phyloP scores from a whole-genome alignment of 2,888 invertebrate genomes.

The Iphiclides podalirius region DNA sequence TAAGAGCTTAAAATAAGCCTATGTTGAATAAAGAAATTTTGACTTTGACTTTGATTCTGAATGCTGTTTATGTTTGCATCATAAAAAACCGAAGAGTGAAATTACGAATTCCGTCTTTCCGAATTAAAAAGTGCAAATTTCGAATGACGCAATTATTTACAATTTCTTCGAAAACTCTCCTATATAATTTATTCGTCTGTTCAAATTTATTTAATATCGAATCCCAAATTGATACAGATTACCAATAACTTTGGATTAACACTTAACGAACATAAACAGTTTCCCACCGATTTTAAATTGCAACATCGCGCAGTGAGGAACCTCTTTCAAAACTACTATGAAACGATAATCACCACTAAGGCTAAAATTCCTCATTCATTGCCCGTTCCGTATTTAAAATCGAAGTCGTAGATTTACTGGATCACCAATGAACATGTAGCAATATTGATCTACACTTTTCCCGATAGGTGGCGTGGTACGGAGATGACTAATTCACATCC shows the following conservation, averaged over 20 bases:
- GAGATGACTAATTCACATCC: conserved; percentile 49
- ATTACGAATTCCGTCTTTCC: no score
- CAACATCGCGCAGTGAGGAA: conserved; percentile 34
- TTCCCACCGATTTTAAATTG: conserved; percentile 45
- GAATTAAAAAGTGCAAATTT: no score
- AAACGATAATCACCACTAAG: conserved; percentile 16
- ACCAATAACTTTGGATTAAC: conserved; percentile 13
- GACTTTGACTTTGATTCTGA: no score
- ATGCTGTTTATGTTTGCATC: no score
- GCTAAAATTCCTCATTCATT: not conserved
- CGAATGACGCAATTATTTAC: not conserved
- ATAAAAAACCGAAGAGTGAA: no score
- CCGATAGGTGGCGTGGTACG: conserved; percentile 34
- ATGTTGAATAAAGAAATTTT: no score
- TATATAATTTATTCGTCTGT: not conserved
- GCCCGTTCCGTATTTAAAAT: not conserved
- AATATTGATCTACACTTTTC: not conserved
- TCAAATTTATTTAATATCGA: not conserved
- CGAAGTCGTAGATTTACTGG: not conserved
- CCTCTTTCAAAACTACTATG: conserved; percentile 4
- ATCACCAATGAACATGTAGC: not conserved
- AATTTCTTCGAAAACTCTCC: not conserved
- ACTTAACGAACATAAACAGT: conserved; percentile 30
- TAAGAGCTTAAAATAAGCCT: no score
- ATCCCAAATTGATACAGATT: conserved; percentile 1